Base-by-base conservation (phyloP, 2,888 invertebrate genomes). In the Camptogramma bilineatum region DNA sequence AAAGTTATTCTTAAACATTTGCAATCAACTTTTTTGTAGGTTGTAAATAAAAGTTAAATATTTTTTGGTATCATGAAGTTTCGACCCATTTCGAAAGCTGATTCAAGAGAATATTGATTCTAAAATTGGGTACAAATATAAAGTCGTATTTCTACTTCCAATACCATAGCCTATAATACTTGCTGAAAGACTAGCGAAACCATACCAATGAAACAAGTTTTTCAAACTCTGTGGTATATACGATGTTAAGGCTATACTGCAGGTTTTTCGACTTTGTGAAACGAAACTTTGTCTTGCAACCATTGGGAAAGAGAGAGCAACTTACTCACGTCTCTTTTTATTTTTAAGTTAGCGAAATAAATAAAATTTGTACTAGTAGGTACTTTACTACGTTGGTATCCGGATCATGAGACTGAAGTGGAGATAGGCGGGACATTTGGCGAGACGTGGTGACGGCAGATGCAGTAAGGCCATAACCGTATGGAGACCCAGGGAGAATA, bases 181-280 rank as follows among this genome's bases (percentile, higher is more conserved):
- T 55, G 44, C 16, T 46, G 17, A 28, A 18, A 46, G 24, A 46
- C 31, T 46, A 31, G 54, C 24, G 17, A 5, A 44, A 10, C 34
- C 19, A 19, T 42, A 42, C 5, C 16, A 46, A 24, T 28, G 24
- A 31, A 31, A 24, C 4, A 59, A 59, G 59, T 59, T 59, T 47
- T 60, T 60, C 47, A 52, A 60, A 52, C 18, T 52, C 18, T 52
- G 56, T 48, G 57, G 53, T 56, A 42, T 39, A 13, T 59, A 10
- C 21, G 55, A 64, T 64, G 55, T 69, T 48, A 19, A 19, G n/a
- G 13, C 39, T 52, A 10, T 31, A 16, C 24, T 46, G 58, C 31
- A 52, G 19, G 34, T 47, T 52, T 52, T 59, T 13, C n/a, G 5
- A 47, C 10, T 52, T 52, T 58, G 48, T 51, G 4, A 42, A n/a